Conservation (phyloP, 2,113 vertebrate genomes). For the Zingel zingel region DNA sequence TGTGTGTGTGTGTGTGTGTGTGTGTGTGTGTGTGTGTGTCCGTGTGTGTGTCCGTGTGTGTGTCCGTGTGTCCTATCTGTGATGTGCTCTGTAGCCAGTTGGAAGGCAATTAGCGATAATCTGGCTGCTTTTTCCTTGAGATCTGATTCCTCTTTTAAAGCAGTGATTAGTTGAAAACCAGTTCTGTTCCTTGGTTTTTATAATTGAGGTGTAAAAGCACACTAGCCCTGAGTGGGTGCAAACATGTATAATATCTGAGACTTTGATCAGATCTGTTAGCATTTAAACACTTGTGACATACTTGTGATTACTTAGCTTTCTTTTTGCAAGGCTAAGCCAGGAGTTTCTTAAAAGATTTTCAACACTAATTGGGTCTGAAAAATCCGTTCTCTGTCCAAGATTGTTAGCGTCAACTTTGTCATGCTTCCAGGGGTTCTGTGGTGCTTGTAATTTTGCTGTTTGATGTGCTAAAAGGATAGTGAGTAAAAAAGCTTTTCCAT, state of each 20-base stretch:
- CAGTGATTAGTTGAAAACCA: constrained; percentile 60
- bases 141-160: constrained; percentile 59
- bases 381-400: constrained; percentile 72
- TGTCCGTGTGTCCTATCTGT: constrained; percentile 54
- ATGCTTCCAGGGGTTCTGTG: constrained; percentile 67
- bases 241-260: constrained; percentile 39
- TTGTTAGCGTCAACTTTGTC: constrained; percentile 73
- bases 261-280: constrained; percentile 80
- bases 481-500: constrained; percentile 31
- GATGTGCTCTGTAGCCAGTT: constrained; percentile 57
- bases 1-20: constrained; percentile 19
- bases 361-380: constrained; percentile 77
- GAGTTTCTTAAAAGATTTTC: constrained; percentile 73
- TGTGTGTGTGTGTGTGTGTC: neutral
- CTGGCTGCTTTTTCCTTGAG: constrained; percentile 44
- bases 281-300: constrained; percentile 72
- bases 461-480: constrained; percentile 52
- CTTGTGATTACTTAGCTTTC: constrained; percentile 78
- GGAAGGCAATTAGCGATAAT: constrained; percentile 69
- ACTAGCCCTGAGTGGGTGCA: constrained; percentile 2
- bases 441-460: constrained; percentile 59
- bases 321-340: constrained; percentile 68
- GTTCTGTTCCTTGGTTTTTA: constrained; percentile 42
- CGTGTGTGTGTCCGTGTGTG: constrained; percentile 22
- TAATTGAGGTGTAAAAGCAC: constrained; percentile 56